Evolutionary conservation across 2,113 vertebrate species (phyloP).

Genomic region (Pionites leucogaster): DNA sequence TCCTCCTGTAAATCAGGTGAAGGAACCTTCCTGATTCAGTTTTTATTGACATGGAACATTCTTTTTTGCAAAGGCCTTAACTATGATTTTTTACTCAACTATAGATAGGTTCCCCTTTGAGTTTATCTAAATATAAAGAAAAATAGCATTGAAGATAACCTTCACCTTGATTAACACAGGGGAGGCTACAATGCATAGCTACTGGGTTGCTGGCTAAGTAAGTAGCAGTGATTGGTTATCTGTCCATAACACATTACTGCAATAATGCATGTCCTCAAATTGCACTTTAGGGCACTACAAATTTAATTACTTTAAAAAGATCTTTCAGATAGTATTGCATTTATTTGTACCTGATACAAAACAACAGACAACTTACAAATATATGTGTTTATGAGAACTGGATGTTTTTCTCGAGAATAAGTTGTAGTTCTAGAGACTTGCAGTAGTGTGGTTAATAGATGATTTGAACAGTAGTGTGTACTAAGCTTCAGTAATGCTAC

Average conservation of each 20-base stretch:
- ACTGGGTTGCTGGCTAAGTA: neutral
- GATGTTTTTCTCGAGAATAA: neutral
- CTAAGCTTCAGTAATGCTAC: neutral
- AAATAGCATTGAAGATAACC: neutral
- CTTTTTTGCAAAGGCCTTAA: neutral
- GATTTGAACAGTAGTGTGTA: neutral
- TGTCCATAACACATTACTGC: neutral
- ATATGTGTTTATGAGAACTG: neutral
- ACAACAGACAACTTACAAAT: neutral
- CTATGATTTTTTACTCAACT: neutral
- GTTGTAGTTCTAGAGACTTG: neutral
- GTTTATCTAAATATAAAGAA: neutral
- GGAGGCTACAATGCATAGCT: neutral
- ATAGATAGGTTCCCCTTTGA: neutral
- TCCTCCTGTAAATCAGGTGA: neutral
- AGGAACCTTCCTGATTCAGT: neutral
- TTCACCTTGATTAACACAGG: neutral
- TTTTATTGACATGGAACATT: neutral
- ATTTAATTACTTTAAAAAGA: neutral
- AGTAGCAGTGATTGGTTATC: neutral
- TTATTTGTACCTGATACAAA: neutral
- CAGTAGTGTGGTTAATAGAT: neutral
- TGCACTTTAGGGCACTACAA: neutral
- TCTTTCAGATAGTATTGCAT: neutral
- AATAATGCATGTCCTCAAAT: neutral